Conservation (phyloP, 2,888 invertebrate species). For the Invenusta paracnida region DNA sequence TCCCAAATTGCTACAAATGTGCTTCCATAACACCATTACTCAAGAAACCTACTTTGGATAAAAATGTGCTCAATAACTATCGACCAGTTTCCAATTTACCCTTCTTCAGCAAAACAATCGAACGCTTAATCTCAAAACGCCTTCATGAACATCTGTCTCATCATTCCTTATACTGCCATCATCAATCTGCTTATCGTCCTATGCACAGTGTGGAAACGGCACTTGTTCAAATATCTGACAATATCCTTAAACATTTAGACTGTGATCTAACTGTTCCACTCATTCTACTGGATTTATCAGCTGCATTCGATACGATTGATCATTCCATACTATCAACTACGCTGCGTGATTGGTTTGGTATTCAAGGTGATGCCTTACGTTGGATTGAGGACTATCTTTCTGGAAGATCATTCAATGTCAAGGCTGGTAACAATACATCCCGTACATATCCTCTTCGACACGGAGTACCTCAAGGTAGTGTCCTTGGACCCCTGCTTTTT, state of each 20-base stretch:
- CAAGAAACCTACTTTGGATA: neutral
- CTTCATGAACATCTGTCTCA: neutral
- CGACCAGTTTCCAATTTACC: neutral
- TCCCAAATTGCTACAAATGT: neutral
- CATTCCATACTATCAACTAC: slow-evolving; percentile 6
- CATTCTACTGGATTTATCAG: neutral
- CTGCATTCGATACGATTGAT: slow-evolving; percentile 16
- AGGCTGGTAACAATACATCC: slow-evolving; percentile 29
- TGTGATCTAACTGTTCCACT: neutral
- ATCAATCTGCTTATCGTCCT: neutral
- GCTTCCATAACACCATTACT: neutral
- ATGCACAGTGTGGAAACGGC: neutral
- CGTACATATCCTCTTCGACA: slow-evolving; percentile 27
- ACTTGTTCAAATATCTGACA: neutral
- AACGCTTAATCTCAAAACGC: neutral
- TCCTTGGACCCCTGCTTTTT: slow-evolving; percentile 29
- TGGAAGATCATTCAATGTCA: slow-evolving; percentile 27
- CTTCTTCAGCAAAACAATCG: neutral
- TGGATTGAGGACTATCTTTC: slow-evolving; percentile 22
- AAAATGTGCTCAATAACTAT: neutral
- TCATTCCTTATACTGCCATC: neutral
- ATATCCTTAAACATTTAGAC: neutral
- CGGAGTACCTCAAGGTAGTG: slow-evolving; percentile 26
- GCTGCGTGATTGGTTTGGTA: neutral
- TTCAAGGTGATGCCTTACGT: slow-evolving; percentile 26